A percentile compares a stretch with the other conserved stretches of the same genome.
Evolutionary conservation across 2,888 invertebrate species (phyloP).

Genomic region (Oscheius sp.): DNA sequence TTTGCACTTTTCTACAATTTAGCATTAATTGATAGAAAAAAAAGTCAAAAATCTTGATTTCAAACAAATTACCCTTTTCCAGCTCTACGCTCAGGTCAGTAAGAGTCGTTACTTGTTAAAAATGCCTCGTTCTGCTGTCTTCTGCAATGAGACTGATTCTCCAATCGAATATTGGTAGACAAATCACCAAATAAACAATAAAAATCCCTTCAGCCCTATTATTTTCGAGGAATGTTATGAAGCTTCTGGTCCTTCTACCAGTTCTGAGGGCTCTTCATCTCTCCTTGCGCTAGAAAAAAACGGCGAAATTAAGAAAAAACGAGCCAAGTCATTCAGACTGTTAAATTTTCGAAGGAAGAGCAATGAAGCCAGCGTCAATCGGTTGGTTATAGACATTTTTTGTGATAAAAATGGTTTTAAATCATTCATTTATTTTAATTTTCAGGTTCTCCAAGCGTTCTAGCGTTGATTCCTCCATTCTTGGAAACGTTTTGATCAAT

Average conservation of each 20-base stretch:
- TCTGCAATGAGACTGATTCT: constrained; percentile 43
- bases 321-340: constrained; percentile 19
- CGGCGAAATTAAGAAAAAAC: not conserved
- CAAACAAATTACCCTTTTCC: constrained; percentile 8
- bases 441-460: constrained; percentile 6
- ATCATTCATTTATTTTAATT: too few relatives aligned
- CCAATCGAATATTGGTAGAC: constrained; percentile 43
- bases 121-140: constrained; percentile 35
- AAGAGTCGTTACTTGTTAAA: constrained; percentile 41
- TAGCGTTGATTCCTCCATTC: constrained; percentile 21
- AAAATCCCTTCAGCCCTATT: constrained; percentile 41
- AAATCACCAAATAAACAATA: not conserved
- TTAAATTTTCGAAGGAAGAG: constrained; percentile 41
- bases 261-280: not conserved
- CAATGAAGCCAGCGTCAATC: constrained; percentile 22
- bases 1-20: not conserved
- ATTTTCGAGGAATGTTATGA: constrained; percentile 45
- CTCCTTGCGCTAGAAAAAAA: not conserved
- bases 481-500: not conserved
- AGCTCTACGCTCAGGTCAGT: constrained; percentile 21
- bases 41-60: not conserved
- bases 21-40: not conserved
- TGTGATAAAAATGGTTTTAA: not conserved
- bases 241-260: constrained; percentile 1
- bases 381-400: not conserved